Conservation (phyloP, 2,888 invertebrate species). For the Xiphydria camelus region DNA sequence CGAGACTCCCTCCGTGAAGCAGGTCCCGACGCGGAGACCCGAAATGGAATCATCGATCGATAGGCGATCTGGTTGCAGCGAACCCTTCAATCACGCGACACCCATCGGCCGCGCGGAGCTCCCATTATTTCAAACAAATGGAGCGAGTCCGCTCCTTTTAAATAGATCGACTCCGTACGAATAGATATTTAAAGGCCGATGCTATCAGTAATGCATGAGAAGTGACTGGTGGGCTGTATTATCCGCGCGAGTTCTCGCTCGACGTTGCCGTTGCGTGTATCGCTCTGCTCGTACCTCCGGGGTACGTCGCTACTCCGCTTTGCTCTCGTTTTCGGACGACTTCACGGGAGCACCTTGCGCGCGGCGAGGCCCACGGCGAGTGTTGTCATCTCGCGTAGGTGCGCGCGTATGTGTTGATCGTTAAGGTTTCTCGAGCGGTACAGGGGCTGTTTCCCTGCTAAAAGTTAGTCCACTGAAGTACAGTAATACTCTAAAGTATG, state of each 20-base stretch:
- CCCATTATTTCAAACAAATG: conserved; percentile 35
- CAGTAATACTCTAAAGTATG: no score
- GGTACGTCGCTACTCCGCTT: no score
- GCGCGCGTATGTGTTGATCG: no score
- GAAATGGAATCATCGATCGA: conserved; percentile 49
- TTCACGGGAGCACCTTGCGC: no score
- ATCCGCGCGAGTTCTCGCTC: conserved; percentile 2
- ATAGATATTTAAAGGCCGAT: conserved; percentile 23
- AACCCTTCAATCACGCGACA: conserved; percentile 51
- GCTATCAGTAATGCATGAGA: conserved; percentile 41
- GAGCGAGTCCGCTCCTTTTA: conserved; percentile 17
- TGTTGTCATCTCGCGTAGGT: no score
- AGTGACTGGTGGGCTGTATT: conserved; percentile 16
- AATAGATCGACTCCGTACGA: conserved; percentile 18
- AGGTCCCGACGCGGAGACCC: conserved; percentile 16
- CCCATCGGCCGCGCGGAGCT: conserved; percentile 34
- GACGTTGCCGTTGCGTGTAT: no score
- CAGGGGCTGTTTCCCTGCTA: no score
- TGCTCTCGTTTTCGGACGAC: no score
- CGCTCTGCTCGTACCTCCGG: no score
- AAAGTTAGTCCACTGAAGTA: no score
- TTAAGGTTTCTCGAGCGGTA: no score
- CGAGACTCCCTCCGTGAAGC: conserved; percentile 7
- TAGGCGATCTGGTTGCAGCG: conserved; percentile 37
- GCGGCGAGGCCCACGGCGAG: no score